Conservation (phyloP, 2,113 vertebrate species). For the Felis catus region DNA sequence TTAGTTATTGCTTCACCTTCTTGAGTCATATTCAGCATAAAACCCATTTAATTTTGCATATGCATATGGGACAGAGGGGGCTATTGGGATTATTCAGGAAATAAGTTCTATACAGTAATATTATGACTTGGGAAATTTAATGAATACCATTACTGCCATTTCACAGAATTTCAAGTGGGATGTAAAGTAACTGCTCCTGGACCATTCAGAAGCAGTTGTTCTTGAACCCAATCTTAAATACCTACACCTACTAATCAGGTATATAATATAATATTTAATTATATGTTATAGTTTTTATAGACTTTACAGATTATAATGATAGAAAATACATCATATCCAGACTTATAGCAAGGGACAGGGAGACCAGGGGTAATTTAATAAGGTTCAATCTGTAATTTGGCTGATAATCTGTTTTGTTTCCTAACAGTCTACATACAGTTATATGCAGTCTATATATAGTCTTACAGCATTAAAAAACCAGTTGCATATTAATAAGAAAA, state of each 20-base stretch:
- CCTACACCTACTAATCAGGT: background rate
- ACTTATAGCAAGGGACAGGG: background rate
- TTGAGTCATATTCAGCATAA: background rate
- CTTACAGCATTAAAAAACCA: background rate
- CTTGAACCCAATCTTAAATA: slow-evolving; percentile 22
- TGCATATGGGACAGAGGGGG: background rate
- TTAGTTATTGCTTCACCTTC: background rate
- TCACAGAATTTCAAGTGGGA: background rate
- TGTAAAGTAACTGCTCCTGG: slow-evolving; percentile 23
- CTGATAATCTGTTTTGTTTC: background rate
- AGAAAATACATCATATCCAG: background rate
- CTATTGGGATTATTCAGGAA: background rate
- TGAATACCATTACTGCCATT: background rate
- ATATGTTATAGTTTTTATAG: background rate
- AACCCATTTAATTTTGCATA: background rate
- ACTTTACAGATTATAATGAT: background rate
- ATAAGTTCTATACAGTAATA: background rate
- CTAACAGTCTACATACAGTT: background rate
- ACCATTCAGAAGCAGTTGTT: slow-evolving; percentile 40
- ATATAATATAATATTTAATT: background rate
- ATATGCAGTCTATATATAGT: background rate
- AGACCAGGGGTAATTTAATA: background rate
- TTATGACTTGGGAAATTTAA: background rate
- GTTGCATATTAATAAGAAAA: background rate
- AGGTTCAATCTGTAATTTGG: background rate